These are phyloP conservation scores for Platalea minor DNA, from an alignment of 2,797 vertebrate species.

Conservation along the genomic window DNA sequence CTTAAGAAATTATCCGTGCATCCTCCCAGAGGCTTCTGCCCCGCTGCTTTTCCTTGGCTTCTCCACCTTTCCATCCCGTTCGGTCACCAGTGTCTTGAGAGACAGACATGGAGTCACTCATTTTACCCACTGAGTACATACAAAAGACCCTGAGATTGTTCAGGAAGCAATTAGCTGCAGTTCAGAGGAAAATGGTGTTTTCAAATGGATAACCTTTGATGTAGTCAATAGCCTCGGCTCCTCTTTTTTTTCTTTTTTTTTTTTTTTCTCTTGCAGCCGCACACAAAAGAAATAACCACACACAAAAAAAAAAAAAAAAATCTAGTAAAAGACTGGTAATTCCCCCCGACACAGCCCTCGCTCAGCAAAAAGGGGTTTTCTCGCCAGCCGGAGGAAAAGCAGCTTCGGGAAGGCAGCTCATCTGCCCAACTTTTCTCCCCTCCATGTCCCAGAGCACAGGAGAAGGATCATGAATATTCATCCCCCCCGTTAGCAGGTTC, in stretches of 20 bases:
- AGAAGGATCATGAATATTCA: slow-evolving; percentile 39
- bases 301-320: neutral
- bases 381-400: neutral
- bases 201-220: slow-evolving; percentile 73
- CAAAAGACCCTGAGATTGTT: slow-evolving; percentile 72
- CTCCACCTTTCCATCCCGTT: slow-evolving; percentile 30
- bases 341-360: neutral
- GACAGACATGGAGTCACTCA: slow-evolving; percentile 40
- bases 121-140: slow-evolving; percentile 52
- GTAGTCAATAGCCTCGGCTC: slow-evolving; percentile 62
- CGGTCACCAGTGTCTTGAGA: slow-evolving; percentile 38
- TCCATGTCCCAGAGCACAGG: neutral
- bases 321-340: neutral
- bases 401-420: slow-evolving; percentile 9
- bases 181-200: slow-evolving; percentile 72
- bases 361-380: slow-evolving; percentile 38
- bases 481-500: neutral
- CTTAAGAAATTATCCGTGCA: slow-evolving; percentile 48
- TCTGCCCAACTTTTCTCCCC: slow-evolving; percentile 59
- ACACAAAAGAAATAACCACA: slow-evolving; percentile 1
- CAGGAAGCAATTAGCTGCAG: slow-evolving; percentile 72
- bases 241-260: neutral
- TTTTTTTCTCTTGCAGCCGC: neutral
- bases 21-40: slow-evolving; percentile 32
- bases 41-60: slow-evolving; percentile 22